Evolutionary conservation across 2,888 invertebrate species (phyloP).

Genomic region (Dryadula phaetusa): DNA sequence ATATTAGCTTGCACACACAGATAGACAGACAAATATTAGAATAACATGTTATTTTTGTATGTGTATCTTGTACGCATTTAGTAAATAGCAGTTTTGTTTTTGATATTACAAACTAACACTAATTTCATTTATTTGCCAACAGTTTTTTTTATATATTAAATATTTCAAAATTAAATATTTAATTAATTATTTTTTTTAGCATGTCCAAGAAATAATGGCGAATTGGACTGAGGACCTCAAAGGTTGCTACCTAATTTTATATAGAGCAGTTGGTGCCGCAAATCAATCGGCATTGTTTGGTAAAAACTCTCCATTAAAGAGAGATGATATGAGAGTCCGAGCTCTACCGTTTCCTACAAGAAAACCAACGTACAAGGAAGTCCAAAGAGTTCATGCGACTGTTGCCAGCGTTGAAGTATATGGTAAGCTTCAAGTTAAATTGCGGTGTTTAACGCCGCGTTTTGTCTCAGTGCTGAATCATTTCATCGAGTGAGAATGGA

Average conservation of each 20-base stretch:
- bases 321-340: constrained; percentile 86
- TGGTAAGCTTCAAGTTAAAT: constrained; percentile 69
- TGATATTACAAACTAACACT: too few relatives aligned
- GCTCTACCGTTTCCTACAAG: constrained; percentile 92
- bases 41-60: too few relatives aligned
- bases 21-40: too few relatives aligned
- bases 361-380: constrained; percentile 92
- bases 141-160: too few relatives aligned
- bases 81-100: too few relatives aligned
- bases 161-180: too few relatives aligned
- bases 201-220: constrained; percentile 88
- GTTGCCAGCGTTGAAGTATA: constrained; percentile 87
- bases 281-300: constrained; percentile 91
- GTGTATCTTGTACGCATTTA: too few relatives aligned
- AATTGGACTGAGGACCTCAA: constrained; percentile 87
- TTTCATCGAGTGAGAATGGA: too few relatives aligned
- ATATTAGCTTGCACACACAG: too few relatives aligned
- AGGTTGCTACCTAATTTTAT: constrained; percentile 88
- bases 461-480: too few relatives aligned
- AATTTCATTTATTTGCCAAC: too few relatives aligned
- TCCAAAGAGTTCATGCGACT: constrained; percentile 88
- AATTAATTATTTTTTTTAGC: constrained; percentile 75
- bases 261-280: constrained; percentile 89
- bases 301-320: constrained; percentile 87
- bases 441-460: too few relatives aligned